Percentiles rank a stretch among this genome's conserved stretches.
Evolutionary conservation across 2,797 vertebrate species (phyloP).

Genomic region (Brotogeris chrysoptera): DNA sequence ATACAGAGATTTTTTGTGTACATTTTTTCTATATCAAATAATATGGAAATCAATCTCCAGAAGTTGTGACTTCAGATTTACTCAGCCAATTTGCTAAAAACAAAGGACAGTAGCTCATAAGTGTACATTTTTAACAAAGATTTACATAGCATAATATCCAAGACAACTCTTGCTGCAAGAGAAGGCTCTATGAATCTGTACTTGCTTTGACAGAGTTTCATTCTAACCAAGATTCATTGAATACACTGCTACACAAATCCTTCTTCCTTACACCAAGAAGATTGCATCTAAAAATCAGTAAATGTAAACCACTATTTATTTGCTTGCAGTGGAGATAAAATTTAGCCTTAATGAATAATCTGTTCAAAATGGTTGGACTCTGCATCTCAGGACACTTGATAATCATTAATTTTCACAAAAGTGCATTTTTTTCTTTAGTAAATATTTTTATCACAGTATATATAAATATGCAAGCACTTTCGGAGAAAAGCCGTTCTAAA

Average conservation of each 20-base stretch:
- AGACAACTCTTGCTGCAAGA: not conserved
- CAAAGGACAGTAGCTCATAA: not conserved
- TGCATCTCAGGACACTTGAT: not conserved
- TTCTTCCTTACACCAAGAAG: not conserved
- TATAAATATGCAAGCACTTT: not conserved
- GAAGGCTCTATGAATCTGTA: not conserved
- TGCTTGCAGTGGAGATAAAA: not conserved
- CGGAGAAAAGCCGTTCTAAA: not conserved
- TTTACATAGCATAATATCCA: not conserved
- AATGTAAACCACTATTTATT: not conserved
- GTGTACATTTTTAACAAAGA: not conserved
- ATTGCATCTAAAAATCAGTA: not conserved
- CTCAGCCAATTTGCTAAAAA: not conserved
- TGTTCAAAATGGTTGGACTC: not conserved
- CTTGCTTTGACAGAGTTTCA: not conserved
- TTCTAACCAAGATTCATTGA: not conserved
- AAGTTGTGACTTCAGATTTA: not conserved
- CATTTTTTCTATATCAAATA: not conserved
- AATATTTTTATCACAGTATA: not conserved
- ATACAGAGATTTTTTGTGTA: not conserved
- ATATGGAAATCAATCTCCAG: not conserved
- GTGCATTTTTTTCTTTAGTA: not conserved
- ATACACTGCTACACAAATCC: not conserved
- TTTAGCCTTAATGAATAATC: not conserved
- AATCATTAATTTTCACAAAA: not conserved